Base-by-base conservation (phyloP, 1,140 invertebrate species). In the Drosophila orosa region DNA sequence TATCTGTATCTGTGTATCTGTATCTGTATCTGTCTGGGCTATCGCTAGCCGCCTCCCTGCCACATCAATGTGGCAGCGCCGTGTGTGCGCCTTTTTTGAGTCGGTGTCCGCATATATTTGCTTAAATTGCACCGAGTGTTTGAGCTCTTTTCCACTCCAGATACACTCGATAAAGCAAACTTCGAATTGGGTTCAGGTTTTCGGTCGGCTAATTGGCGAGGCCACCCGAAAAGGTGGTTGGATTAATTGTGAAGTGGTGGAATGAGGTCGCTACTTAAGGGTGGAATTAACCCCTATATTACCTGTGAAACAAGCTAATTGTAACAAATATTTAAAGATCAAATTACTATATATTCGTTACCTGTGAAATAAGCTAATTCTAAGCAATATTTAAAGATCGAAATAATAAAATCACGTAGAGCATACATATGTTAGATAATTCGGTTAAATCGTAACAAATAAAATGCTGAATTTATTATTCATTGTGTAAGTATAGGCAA, bases 51-150 rank as follows among this genome's bases (percentile, higher is more conserved):
- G 27, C 59, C 17, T 29, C 12, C 44, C 42, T 7, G 33, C 48
- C 42, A 56, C 47, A 13, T 35, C 15, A 33, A 22, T 19, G 42
- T 33, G 47, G 47, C 47, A 52, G 17, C 17, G 40, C 31, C 13
- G 24, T 45, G 50, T 59, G 73, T 77, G 66, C 61, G 67, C 27
- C 48, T 72, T 66, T 76, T 61, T 69, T 78, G 78, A 67, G 69
- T 54, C 48, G 37, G 50, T 71, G 67, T 71, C 58, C 79, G 83
- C 82, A 87, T 83, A 86, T 73, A 87, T 87, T 86, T 82, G 80
- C 65, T 79, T 86, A 87, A 86, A 86, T 87, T 86, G 78, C 78
- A 80, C 48, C 68, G 50, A 68, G 56, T 69, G 63, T 54, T 61
- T 61, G 59, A 35, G 61, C 27, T 65, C 52, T 68, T 45, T 69